These are phyloP conservation scores for Andrena camellia DNA, from an alignment of 2,888 invertebrate genomes.

Conservation along the genomic window DNA sequence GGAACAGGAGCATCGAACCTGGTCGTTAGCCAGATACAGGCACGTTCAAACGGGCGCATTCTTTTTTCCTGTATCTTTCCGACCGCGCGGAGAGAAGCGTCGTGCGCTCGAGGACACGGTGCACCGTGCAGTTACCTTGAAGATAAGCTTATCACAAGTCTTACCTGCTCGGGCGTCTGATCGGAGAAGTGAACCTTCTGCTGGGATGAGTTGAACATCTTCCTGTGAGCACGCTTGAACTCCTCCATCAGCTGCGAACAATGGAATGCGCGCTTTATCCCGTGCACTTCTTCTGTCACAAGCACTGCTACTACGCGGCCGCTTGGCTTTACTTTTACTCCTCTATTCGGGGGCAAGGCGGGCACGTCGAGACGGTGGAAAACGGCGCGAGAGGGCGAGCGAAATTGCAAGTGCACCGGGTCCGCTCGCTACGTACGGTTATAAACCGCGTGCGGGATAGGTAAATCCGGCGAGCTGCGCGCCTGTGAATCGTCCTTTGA, in stretches of 20 bases:
- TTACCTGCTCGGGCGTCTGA: constrained; percentile 78
- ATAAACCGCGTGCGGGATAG: constrained; percentile 17
- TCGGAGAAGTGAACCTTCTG: constrained; percentile 78
- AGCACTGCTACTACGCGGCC: not conserved
- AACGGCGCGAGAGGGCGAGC: not conserved
- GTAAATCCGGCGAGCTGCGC: not conserved
- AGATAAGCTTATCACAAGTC: constrained; percentile 62
- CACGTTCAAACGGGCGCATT: too few species aligned
- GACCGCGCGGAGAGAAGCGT: not conserved
- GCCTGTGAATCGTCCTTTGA: constrained; percentile 33
- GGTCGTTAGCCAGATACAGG: too few species aligned
- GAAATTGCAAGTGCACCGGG: constrained; percentile 21
- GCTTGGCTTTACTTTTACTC: not conserved
- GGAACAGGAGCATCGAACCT: too few species aligned
- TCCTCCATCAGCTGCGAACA: constrained; percentile 91
- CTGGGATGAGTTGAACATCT: constrained; percentile 89
- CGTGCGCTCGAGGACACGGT: not conserved
- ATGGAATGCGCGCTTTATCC: constrained; percentile 18
- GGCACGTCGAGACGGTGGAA: not conserved
- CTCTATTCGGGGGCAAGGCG: not conserved
- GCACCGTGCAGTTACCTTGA: not conserved
- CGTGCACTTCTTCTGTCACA: not conserved
- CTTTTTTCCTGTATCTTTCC: too few species aligned
- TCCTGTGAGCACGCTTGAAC: constrained; percentile 94
- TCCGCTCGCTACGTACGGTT: not conserved